Base-by-base conservation (phyloP, 2,113 vertebrate species). In the Cephalopterus ornatus region DNA sequence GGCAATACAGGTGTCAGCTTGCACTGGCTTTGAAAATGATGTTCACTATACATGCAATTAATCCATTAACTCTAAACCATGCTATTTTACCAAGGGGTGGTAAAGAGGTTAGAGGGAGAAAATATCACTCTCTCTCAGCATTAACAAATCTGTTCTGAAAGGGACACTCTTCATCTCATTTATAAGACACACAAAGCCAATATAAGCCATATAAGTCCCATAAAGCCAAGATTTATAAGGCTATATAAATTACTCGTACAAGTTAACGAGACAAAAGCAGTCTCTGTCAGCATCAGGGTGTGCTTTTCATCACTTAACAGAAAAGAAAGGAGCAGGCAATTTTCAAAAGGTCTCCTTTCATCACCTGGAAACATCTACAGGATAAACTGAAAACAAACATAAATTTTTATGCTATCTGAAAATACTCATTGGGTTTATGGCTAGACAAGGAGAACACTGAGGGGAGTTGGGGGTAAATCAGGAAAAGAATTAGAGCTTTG, bases 191-290 rank as follows among this genome's bases (percentile, higher is more conserved):
- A 37, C 4, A 82, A 52, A 52, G 50, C 50, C 50, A 52, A 52
- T 52, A 52, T 28, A 52, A 52, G 50, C 26, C 50, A 52, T 52
- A 52, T 27, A 52, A 52, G 74, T 62, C 66, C 80, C 92, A 82
- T 52, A 95, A 95, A 95, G 47, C 49, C 66, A 84, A 87, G 87
- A 88, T 97, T 97, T 95, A 86, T 68, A 95, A 41, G 71, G 94
- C 86, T 81, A 12, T 71, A 88, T 95, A 96, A 96, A 95, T 95
- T 94, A 96, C 50, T 79, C 7, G 0, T 82, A 77, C 39, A 9
- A 8, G 49, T 78, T 85, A 87, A 63, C 0, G 6, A 93, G 82
- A 93, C 92, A 95, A 94, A 92, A 88, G 68, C 67, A 26, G 70
- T 26, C 76, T 85, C 81, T 96, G 89, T 91, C 90, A 91, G 46